phyloP scores from a whole-genome alignment of 2,113 vertebrate species.

The Pterophyllum scalare region DNA sequence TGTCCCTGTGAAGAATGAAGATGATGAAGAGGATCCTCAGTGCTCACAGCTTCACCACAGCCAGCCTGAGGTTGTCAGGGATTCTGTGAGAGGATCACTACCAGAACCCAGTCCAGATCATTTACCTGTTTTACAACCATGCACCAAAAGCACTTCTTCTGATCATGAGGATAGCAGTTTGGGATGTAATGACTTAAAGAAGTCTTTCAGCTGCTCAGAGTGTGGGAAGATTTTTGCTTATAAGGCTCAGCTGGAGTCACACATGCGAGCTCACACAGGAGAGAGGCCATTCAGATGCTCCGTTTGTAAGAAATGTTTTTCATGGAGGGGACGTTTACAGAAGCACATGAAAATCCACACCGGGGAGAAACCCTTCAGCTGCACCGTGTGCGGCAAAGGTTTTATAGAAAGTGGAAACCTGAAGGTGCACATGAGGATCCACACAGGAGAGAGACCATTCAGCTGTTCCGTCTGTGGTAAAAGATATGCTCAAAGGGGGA shows the following conservation, averaged over 20 bases:
- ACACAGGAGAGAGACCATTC: constrained; percentile 42
- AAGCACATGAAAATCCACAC: constrained; percentile 54
- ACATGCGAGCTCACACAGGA: constrained; percentile 47
- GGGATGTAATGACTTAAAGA: background rate
- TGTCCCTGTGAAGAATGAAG: background rate
- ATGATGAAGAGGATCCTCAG: background rate
- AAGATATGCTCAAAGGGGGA: constrained; percentile 8
- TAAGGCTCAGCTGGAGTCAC: constrained; percentile 4
- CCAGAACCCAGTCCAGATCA: background rate
- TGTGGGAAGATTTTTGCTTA: constrained; percentile 33
- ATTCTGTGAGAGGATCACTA: background rate
- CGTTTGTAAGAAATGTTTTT: constrained; percentile 43
- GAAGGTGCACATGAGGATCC: constrained; percentile 29
- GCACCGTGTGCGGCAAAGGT: constrained; percentile 77
- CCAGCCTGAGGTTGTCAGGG: background rate
- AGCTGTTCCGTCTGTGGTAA: constrained; percentile 19
- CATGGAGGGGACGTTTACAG: constrained; percentile 19
- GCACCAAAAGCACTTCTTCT: background rate
- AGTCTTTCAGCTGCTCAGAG: constrained; percentile 24
- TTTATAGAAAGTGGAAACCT: constrained; percentile 65
- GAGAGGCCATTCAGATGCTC: constrained; percentile 43
- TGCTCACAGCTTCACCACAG: background rate
- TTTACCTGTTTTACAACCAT: background rate
- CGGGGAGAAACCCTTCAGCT: constrained; percentile 50
- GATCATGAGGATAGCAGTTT: background rate